Evolutionary conservation across 23 tunicate genomes (phyloP), one percentile per base, ranked within the genome.

Genomic region (Ciona savignyi): DNA sequence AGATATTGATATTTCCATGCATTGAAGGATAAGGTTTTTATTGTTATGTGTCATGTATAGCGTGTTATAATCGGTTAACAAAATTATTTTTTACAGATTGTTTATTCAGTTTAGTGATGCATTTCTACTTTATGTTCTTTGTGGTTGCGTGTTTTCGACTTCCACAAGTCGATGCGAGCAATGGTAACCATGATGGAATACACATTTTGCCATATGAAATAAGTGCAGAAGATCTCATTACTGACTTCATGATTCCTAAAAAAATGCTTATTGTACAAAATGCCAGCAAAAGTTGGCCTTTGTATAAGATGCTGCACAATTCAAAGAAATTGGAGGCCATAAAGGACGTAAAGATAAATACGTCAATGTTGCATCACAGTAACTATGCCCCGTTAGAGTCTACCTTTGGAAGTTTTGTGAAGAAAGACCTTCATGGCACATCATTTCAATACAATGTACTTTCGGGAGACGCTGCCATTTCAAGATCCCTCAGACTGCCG

Each of bases 161-260:
- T n/a, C n/a, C n/a, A n/a, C n/a, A n/a, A n/a, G n/a, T n/a, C n/a
- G n/a, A n/a, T n/a, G n/a, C n/a, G n/a, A n/a, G n/a, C n/a, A n/a
- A 42, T 6, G 56, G 56, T 6, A 15, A 42, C 56, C 27, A 56
- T 24, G 77, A 56, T 35, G 61, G 11, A 15, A 29, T 73, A 6
- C 27, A 27, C 48, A 60, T 77, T 0, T 1, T 49, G 6, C 67
- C 78, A 11, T 77, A 83, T 35, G 76, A 83, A 33, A 77, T 81
- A 4, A 74, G 74, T 25, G 86, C 79, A 26, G 79, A 74, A 35
- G 86, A 81, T 48, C 74, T 81, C 0, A 31, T 67, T 21, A 24
- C 28, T 11, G 22, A 73, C 29, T 81, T 74, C 66, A 75, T 32
- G 25, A 28, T 11, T 6, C 48, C 62, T 23, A 65, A 33, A 21